Percentiles rank a stretch among this genome's conserved stretches.
Evolutionary conservation across 2,797 vertebrate genomes (phyloP).

Genomic region (Jordanella pulchra): DNA sequence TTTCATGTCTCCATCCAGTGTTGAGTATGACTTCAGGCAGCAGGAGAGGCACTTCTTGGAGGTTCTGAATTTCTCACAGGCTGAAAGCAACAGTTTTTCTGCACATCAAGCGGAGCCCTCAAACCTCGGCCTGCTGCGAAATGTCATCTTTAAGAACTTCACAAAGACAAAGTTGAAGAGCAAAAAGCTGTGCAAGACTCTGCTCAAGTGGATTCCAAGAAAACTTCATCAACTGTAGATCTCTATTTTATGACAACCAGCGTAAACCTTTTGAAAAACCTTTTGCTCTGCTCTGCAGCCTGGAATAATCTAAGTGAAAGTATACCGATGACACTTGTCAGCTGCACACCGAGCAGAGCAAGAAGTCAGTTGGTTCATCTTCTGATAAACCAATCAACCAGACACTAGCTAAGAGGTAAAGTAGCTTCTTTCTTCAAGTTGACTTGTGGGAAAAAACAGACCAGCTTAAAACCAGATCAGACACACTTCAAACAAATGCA

Average conservation of each 20-base stretch:
- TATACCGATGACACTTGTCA: not conserved
- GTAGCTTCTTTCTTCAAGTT: not conserved
- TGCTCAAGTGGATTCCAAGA: constrained; percentile 78
- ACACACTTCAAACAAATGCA: not conserved
- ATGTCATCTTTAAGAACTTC: constrained; percentile 62
- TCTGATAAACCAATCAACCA: not conserved
- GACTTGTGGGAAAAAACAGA: not conserved
- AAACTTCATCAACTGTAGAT: constrained; percentile 69
- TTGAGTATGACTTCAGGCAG: constrained; percentile 84
- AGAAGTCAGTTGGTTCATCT: not conserved
- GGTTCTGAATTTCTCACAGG: constrained; percentile 65
- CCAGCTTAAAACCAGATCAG: not conserved
- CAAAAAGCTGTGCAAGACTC: constrained; percentile 78
- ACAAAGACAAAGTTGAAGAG: constrained; percentile 74
- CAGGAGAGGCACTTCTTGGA: constrained; percentile 78
- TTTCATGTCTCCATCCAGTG: constrained; percentile 65
- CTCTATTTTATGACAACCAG: constrained; percentile 48
- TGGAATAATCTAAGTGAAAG: not conserved
- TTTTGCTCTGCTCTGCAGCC: constrained; percentile 9
- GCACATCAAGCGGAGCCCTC: constrained; percentile 47
- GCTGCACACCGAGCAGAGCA: constrained; percentile 3
- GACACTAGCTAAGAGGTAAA: not conserved
- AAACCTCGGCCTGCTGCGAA: constrained; percentile 66
- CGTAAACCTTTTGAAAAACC: constrained; percentile 42
- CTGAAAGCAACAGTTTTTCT: constrained; percentile 48